phyloP scores from a whole-genome alignment of 2,888 invertebrate species.

The Tachina grossa region DNA sequence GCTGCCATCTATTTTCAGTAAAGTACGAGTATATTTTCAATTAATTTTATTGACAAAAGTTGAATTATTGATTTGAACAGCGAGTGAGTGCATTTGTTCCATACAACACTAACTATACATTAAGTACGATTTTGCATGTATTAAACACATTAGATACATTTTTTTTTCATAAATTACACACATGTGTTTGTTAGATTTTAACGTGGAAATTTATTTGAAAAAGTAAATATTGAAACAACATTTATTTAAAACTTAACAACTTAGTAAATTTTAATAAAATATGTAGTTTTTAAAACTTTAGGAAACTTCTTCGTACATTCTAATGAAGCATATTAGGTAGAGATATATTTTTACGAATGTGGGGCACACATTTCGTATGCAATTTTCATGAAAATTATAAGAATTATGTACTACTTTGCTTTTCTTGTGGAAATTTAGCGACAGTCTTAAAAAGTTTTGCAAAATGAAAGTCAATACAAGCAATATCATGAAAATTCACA shows the following conservation, averaged over 20 bases:
- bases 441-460: too few species aligned
- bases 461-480: too few species aligned
- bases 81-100: slow-evolving; percentile 1
- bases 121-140: slow-evolving; percentile 69
- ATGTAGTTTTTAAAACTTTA: background rate
- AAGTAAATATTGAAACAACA: background rate
- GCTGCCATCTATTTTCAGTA: slow-evolving; percentile 45
- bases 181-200: slow-evolving; percentile 27
- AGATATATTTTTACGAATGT: too few species aligned
- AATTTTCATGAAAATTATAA: too few species aligned
- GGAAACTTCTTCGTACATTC: background rate
- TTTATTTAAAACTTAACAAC: background rate
- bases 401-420: too few species aligned
- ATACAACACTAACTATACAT: slow-evolving; percentile 60
- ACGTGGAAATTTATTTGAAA: slow-evolving; percentile 5
- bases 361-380: too few species aligned
- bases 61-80: slow-evolving; percentile 64
- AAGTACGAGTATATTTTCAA: slow-evolving; percentile 31
- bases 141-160: slow-evolving; percentile 59
- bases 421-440: too few species aligned
- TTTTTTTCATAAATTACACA: slow-evolving; percentile 28
- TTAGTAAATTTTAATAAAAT: background rate
- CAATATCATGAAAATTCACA: too few species aligned
- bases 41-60: slow-evolving; percentile 59
- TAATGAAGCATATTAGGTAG: background rate